Base-by-base conservation (phyloP, 1,140 invertebrate species). In the Neodiprion pinetum region DNA sequence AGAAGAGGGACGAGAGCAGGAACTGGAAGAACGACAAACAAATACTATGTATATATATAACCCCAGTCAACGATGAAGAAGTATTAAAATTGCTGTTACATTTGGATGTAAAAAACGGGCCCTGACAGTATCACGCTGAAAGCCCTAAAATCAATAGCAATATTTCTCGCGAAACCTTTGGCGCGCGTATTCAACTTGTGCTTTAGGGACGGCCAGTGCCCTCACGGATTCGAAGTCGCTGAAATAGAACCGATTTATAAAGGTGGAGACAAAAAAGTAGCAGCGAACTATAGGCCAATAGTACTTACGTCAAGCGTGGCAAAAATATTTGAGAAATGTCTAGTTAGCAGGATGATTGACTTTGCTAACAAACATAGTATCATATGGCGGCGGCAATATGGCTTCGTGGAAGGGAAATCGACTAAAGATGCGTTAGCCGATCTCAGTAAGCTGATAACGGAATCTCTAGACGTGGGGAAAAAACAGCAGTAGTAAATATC, bases 241-340 rank as follows among this genome's bases (percentile, higher is more conserved):
- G 71, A 75, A 49, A 40, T 77, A 53, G 70, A 72, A 23, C 71
- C 71, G 7, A 67, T 75, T 48, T 73, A 12, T n/a, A 77, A 77
- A 71, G n/a, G 48, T 21, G 76, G 71, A 2, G 74, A 77, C 21
- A 4, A 23, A 48, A 23, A 23, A 48, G 66, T 72, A 8, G 5
- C 71, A 14, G 70, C 71, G 5, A 75, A 77, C 67, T 77, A 77
- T 21, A 53, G 76, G 48, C 74, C 73, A 17, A 77, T 77, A 21
- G 71, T 70, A 1, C 21, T 73, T 1, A 74, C 72, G 47, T 72
- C 76, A 48, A 72, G 50, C 11, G 72, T 78, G 48, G 65, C 77
- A 21, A 76, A 78, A 76, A 65, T 78, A 48, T 72, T 74, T 48
- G 71, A 73, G 69, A 75, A 75, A 74, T 9, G 17, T 17, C 17